Evolutionary conservation across 1,140 invertebrate genomes (phyloP).

Genomic region (Dysdera silvatica): DNA sequence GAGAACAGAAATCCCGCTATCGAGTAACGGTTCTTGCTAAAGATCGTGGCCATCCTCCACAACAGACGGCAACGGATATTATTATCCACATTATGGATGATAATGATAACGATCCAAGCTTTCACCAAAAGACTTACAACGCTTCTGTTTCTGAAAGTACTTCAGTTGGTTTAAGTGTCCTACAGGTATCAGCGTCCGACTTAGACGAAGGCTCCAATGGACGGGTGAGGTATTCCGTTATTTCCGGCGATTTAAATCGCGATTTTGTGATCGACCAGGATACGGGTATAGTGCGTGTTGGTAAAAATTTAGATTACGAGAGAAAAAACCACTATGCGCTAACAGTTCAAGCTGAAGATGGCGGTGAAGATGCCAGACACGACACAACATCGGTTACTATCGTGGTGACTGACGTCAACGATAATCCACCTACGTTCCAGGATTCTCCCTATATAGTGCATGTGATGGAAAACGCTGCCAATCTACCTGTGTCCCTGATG

Average conservation of each 20-base stretch:
- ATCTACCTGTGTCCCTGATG: slow-evolving; percentile 14
- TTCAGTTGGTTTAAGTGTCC: slow-evolving; percentile 78
- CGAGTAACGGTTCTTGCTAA: slow-evolving; percentile 46
- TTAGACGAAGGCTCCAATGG: slow-evolving; percentile 81
- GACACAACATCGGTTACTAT: slow-evolving; percentile 61
- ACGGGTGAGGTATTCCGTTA: slow-evolving; percentile 75
- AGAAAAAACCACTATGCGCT: slow-evolving; percentile 72
- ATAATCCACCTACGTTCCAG: slow-evolving; percentile 83
- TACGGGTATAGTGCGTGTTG: slow-evolving; percentile 74
- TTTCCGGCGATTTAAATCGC: slow-evolving; percentile 77
- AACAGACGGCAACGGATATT: slow-evolving; percentile 60
- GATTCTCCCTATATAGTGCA: slow-evolving; percentile 83
- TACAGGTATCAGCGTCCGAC: slow-evolving; percentile 79
- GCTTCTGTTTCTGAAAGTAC: slow-evolving; percentile 83
- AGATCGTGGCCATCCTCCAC: slow-evolving; percentile 77
- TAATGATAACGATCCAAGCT: slow-evolving; percentile 88
- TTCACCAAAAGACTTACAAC: slow-evolving; percentile 73
- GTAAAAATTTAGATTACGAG: slow-evolving; percentile 86
- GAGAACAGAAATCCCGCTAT: slow-evolving; percentile 55
- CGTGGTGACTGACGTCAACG: slow-evolving; percentile 80
- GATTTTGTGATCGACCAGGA: slow-evolving; percentile 86
- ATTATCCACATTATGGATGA: slow-evolving; percentile 72
- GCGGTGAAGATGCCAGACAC: slow-evolving; percentile 49
- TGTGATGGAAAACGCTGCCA: slow-evolving; percentile 63
- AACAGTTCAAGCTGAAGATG: slow-evolving; percentile 73